These are phyloP conservation scores for Leptinotarsa lineolata DNA, from an alignment of 1,140 invertebrate genomes.

Conservation along the genomic window DNA sequence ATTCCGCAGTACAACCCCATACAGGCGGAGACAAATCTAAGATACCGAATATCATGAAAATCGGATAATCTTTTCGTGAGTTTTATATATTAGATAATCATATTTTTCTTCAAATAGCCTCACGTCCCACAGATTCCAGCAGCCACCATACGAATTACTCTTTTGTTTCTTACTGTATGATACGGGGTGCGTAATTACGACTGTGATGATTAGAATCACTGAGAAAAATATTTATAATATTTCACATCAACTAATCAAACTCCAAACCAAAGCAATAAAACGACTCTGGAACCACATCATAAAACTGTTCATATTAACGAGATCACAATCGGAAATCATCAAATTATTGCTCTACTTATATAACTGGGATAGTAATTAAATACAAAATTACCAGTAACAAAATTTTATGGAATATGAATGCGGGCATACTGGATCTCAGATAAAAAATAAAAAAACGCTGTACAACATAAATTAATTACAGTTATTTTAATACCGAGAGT, in stretches of 20 bases:
- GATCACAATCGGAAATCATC: slow-evolving; percentile 19
- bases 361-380: slow-evolving; percentile 18
- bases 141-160: too few species aligned
- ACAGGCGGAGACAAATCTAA: too few species aligned
- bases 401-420: slow-evolving; percentile 20
- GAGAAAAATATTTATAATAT: too few species aligned
- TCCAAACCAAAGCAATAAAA: background rate
- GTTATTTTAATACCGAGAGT: slow-evolving; percentile 10
- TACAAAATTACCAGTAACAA: slow-evolving; percentile 18
- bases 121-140: too few species aligned
- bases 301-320: slow-evolving; percentile 12
- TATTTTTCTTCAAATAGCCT: too few species aligned
- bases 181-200: too few species aligned
- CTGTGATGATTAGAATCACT: too few species aligned
- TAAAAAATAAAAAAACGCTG: slow-evolving; percentile 9
- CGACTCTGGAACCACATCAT: background rate
- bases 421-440: slow-evolving; percentile 3
- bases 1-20: too few species aligned
- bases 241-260: background rate
- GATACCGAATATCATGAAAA: too few species aligned
- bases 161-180: too few species aligned
- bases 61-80: too few species aligned
- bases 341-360: slow-evolving; percentile 20
- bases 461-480: slow-evolving; percentile 11
- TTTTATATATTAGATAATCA: too few species aligned